Evolutionary conservation across 2,797 vertebrate genomes (phyloP).

Genomic region (Poecilia picta): DNA sequence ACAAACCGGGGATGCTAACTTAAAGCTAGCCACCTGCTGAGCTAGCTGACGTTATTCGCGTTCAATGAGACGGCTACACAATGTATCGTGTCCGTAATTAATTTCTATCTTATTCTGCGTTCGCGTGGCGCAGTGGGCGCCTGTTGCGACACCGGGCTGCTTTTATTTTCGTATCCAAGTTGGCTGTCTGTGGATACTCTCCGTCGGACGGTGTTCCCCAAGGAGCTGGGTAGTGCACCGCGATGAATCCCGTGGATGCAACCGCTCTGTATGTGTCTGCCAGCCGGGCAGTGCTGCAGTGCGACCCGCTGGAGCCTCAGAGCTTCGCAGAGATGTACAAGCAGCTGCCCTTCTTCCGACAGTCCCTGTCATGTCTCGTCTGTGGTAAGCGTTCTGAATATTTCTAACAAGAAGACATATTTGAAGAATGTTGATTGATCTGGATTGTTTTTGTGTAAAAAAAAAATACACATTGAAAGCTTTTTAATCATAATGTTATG

Average conservation of each 20-base stretch:
- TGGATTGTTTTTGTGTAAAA: not conserved
- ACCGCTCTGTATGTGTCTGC: conserved; percentile 95
- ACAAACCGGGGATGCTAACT: conserved; percentile 58
- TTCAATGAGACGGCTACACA: conserved; percentile 44
- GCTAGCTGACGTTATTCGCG: conserved; percentile 64
- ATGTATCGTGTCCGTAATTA: conserved; percentile 50
- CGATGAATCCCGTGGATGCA: conserved; percentile 96
- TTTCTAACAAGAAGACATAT: not conserved
- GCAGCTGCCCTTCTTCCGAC: conserved; percentile 92
- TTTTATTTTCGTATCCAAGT: conserved; percentile 26
- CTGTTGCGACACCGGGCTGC: conserved; percentile 29
- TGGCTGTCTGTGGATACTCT: conserved; percentile 36
- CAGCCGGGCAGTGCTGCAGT: conserved; percentile 95
- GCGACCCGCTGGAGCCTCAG: conserved; percentile 90
- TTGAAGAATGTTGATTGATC: not conserved
- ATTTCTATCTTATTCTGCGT: conserved; percentile 36
- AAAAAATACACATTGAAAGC: not conserved
- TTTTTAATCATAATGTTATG: not conserved
- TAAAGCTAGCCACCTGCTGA: conserved; percentile 56
- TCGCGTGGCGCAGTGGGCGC: conserved; percentile 34
- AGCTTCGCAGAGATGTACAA: conserved; percentile 90
- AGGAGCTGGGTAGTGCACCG: conserved; percentile 72
- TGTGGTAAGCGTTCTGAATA: conserved; percentile 80
- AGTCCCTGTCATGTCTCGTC: conserved; percentile 93
- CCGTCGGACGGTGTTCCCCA: conserved; percentile 68